Base-by-base conservation (phyloP, 1,140 invertebrate genomes). In the Amyelois transitella region DNA sequence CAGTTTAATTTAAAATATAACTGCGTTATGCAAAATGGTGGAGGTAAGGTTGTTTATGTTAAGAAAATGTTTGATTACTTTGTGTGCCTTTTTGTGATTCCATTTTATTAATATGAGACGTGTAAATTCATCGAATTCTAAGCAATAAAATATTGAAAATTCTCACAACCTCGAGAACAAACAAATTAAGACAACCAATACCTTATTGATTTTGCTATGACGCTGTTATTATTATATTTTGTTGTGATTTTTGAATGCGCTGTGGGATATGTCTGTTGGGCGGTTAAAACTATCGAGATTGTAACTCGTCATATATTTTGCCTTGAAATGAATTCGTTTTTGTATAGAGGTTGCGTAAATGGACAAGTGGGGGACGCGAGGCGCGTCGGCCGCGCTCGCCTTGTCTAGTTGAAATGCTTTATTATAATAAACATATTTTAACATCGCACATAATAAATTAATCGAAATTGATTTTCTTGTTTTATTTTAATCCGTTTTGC, bases 401-500 rank as follows among this genome's bases (percentile, higher is more conserved):
- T 59, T 71, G 72, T 78, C 75, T 75, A 67, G 76, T 77, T 76
- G 71, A 81, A 75, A 84, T 81, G 82, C 82, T 88, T 85, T 82
- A 82, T 82, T 77, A 76, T 86, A 66, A 72, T 78, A 85, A 85
- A 85, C 75, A 78, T 87, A 84, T 87, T 85, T 84, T 88, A 88
- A 88, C 82, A 86, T 82, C 82, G 85, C 85, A 88, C 85, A 88
- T 85, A 86, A 88, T 88, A 88, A 88, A 88, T 88, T 86, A 86
- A 88, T 86, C 81, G 73, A 82, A 88, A 85, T 77, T 81, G 70
- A 63, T 53, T 50, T 20, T 18, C 12, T 64, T 66, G 55, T 75
- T 75, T 80, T 73, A 72, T 78, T 77, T 67, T 19, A 1, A 25
- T n/a, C n/a, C n/a, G n/a, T n/a, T n/a, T n/a, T n/a, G n/a, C n/a